These are phyloP conservation scores for Drosophila seguyi DNA, from an alignment of 1,140 invertebrate species.

Conservation along the genomic window DNA sequence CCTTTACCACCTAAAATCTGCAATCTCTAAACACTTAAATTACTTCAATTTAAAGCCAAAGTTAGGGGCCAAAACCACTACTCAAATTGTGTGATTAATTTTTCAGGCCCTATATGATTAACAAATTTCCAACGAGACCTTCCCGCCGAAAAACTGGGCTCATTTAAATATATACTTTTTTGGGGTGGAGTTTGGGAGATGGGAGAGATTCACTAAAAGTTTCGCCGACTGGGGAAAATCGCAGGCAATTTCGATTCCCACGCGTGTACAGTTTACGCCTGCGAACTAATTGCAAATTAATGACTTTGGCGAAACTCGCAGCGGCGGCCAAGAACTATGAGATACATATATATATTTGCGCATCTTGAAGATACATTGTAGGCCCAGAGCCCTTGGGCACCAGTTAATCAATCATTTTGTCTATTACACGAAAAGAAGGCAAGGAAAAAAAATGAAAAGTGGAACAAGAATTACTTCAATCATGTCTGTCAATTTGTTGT, in stretches of 20 bases:
- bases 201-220: conserved; percentile 32
- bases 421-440: conserved; percentile 54
- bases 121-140: conserved; percentile 24
- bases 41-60: background rate
- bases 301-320: conserved; percentile 61
- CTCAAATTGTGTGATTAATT: conserved; percentile 32
- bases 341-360: conserved; percentile 51
- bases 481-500: conserved; percentile 70
- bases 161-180: conserved; percentile 16
- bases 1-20: background rate
- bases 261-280: conserved; percentile 70
- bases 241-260: conserved; percentile 75
- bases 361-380: conserved; percentile 53
- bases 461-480: conserved; percentile 47
- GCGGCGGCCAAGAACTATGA: conserved; percentile 28
- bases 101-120: conserved; percentile 37
- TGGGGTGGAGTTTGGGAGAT: conserved; percentile 2
- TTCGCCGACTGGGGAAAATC: conserved; percentile 50
- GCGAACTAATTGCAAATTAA: conserved; percentile 81
- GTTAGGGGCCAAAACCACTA: background rate
- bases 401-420: conserved; percentile 78
- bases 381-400: conserved; percentile 38
- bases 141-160: conserved; percentile 10
- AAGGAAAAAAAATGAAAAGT: conserved; percentile 2
- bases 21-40: background rate